phyloP scores from a whole-genome alignment of 2,888 invertebrate genomes.

The Tetanocera ferruginea region DNA sequence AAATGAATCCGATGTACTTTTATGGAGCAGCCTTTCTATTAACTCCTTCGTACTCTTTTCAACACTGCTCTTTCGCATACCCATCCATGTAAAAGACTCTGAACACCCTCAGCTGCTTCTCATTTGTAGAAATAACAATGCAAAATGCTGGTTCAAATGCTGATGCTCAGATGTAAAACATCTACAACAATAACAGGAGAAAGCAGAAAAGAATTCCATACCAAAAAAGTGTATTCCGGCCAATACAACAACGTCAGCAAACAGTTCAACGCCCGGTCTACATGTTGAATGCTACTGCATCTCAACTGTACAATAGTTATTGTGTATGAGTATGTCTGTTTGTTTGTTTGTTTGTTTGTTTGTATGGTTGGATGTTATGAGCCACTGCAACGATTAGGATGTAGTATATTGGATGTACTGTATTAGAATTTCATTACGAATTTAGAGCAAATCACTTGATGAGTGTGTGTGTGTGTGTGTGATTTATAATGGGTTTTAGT shows the following conservation, averaged over 20 bases:
- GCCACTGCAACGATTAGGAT: too few species aligned
- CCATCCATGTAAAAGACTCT: conserved; percentile 37
- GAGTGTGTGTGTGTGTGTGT: too few species aligned
- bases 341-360: background rate
- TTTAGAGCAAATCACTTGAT: background rate
- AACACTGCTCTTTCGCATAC: conserved; percentile 20
- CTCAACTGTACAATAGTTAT: background rate
- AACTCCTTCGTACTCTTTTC: background rate
- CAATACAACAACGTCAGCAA: conserved; percentile 45
- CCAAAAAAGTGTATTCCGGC: conserved; percentile 47
- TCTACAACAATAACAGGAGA: conserved; percentile 44
- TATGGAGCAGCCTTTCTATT: conserved; percentile 19
- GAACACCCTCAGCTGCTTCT: conserved; percentile 21
- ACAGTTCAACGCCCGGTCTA: conserved; percentile 53
- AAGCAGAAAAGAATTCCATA: conserved; percentile 37
- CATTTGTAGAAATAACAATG: conserved; percentile 39
- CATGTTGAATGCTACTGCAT: conserved; percentile 44
- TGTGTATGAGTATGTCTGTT: background rate
- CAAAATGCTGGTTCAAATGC: conserved; percentile 51
- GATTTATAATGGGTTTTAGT: too few species aligned
- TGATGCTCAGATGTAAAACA: conserved; percentile 46
- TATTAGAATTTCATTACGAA: too few species aligned
- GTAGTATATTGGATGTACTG: too few species aligned
- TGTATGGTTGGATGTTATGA: too few species aligned
- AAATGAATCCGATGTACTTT: conserved; percentile 31